These are phyloP conservation scores for Polypedilum pembai DNA, from an alignment of 1,140 invertebrate genomes.

Conservation along the genomic window DNA sequence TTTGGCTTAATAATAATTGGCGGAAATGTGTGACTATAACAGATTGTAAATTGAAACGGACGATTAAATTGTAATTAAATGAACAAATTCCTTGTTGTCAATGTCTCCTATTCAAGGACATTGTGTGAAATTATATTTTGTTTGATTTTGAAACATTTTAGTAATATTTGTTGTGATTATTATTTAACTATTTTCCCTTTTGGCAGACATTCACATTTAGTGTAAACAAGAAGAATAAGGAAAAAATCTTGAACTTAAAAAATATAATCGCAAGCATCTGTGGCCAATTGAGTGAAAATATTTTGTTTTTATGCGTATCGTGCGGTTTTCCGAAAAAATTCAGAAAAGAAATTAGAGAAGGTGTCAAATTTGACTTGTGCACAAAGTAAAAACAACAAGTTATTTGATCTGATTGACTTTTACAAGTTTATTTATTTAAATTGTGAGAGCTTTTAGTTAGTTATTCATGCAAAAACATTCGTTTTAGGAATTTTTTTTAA, in stretches of 20 bases:
- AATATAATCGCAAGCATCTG: neutral
- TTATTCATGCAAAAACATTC: no score
- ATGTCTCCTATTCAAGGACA: neutral
- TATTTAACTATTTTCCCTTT: neutral
- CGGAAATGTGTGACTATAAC: constrained; percentile 2
- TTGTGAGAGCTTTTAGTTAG: no score
- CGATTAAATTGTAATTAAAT: constrained; percentile 14
- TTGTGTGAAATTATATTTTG: neutral
- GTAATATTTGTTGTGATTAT: neutral
- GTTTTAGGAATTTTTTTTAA: no score
- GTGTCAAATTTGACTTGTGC: no score
- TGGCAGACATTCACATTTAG: neutral
- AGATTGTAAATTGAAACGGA: neutral
- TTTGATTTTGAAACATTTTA: neutral
- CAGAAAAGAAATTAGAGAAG: no score
- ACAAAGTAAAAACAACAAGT: no score
- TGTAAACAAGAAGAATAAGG: neutral
- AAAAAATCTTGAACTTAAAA: neutral
- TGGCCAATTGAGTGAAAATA: neutral
- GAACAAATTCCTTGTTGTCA: neutral
- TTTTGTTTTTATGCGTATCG: neutral
- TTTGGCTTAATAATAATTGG: neutral
- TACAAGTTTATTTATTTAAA: no score
- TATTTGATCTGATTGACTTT: no score
- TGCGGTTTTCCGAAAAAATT: no score